Evolutionary conservation across 30 jellyfish, hydroid and myxozoan species (phyloP).

Genomic region (Rhopilema esculentum): DNA sequence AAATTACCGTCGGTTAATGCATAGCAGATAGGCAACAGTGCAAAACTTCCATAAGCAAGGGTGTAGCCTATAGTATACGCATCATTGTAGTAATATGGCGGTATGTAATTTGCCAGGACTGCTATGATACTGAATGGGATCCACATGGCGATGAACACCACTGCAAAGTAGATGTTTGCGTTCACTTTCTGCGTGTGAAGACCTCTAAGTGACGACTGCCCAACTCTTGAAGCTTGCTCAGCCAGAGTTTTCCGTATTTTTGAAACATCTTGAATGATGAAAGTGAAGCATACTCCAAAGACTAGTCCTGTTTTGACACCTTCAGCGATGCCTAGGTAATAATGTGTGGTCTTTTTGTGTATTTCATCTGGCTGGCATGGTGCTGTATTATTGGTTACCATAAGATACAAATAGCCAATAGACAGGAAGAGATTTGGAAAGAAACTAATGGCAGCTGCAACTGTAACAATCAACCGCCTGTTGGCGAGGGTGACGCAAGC

Average conservation of each 20-base stretch:
- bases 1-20: constrained; percentile 71
- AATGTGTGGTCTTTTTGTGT: constrained; percentile 56
- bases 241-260: constrained; percentile 63
- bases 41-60: constrained; percentile 67
- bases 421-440: constrained; percentile 59
- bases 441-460: constrained; percentile 32
- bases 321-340: constrained; percentile 72
- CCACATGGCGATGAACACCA: constrained; percentile 73
- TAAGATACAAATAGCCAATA: constrained; percentile 51
- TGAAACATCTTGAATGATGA: constrained; percentile 63
- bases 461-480: background rate
- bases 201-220: constrained; percentile 50
- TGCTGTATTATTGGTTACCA: constrained; percentile 38
- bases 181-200: constrained; percentile 46
- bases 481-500: constrained; percentile 47
- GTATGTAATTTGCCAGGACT: constrained; percentile 60
- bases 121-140: constrained; percentile 68
- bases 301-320: constrained; percentile 60
- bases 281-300: constrained; percentile 64
- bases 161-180: constrained; percentile 70
- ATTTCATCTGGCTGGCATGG: constrained; percentile 72
- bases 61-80: constrained; percentile 73
- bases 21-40: constrained; percentile 63
- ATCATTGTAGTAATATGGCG: constrained; percentile 47
- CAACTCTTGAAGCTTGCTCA: constrained; percentile 45